phyloP scores from a whole-genome alignment of 2,797 vertebrate species.

The Notoglanidium macrostoma region DNA sequence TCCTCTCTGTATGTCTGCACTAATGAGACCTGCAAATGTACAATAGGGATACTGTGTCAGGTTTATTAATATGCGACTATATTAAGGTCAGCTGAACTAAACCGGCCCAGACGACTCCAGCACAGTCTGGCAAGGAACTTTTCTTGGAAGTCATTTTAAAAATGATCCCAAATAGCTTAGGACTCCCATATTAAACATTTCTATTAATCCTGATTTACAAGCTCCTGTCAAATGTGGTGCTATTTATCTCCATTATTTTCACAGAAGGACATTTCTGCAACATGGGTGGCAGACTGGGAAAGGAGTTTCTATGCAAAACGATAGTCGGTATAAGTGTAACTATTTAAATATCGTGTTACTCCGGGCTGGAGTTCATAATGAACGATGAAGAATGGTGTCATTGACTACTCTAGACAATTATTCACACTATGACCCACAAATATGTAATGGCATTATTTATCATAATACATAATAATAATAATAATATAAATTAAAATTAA shows the following conservation, averaged over 20 bases:
- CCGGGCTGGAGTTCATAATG: slow-evolving; percentile 3
- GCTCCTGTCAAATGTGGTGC: slow-evolving; percentile 24
- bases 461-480: not conserved
- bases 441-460: not conserved
- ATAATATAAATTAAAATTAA: not conserved
- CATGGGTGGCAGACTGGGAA: slow-evolving; percentile 2
- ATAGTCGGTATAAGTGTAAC: slow-evolving; percentile 55
- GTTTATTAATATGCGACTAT: slow-evolving; percentile 26
- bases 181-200: slow-evolving; percentile 33
- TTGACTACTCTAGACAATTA: slow-evolving; percentile 8
- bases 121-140: slow-evolving; percentile 13
- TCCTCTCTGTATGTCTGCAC: not conserved
- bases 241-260: slow-evolving; percentile 51
- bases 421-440: not conserved
- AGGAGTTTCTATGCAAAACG: slow-evolving; percentile 20
- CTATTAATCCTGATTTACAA: slow-evolving; percentile 55
- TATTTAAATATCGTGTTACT: slow-evolving; percentile 17
- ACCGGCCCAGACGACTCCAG: slow-evolving; percentile 1
- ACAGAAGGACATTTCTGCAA: not conserved
- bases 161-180: slow-evolving; percentile 35
- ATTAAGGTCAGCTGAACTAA: slow-evolving; percentile 39
- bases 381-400: slow-evolving; percentile 13
- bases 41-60: not conserved
- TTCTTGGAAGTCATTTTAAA: slow-evolving; percentile 18
- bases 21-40: slow-evolving; percentile 12